phyloP scores from a whole-genome alignment of 1,140 invertebrate genomes.

The Drosophila lacteicornis region DNA sequence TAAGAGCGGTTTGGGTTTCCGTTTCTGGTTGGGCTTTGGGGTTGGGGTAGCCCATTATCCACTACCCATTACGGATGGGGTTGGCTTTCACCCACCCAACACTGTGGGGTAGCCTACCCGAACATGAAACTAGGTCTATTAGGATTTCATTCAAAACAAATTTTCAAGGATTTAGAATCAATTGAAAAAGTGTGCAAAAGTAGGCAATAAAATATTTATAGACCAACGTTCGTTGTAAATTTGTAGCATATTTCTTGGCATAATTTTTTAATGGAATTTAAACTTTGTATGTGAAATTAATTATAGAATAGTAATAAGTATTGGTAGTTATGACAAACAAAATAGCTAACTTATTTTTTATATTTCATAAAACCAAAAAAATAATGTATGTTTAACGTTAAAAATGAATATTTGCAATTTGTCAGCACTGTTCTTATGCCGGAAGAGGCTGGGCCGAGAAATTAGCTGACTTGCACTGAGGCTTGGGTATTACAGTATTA shows the following conservation, averaged over 20 bases:
- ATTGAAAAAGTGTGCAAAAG: background rate
- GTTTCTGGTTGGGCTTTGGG: constrained; percentile 4
- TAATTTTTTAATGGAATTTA: no score
- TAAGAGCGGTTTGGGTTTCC: constrained; percentile 8
- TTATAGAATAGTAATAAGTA: no score
- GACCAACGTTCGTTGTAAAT: background rate
- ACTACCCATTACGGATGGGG: constrained; percentile 19
- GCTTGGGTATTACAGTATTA: no score
- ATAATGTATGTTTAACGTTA: no score
- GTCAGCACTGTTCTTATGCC: no score
- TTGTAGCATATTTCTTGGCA: background rate
- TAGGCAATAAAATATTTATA: background rate
- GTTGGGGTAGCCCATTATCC: constrained; percentile 4
- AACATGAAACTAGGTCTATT: background rate
- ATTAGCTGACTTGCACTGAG: no score
- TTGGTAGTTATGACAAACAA: no score
- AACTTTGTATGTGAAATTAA: background rate
- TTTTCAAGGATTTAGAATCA: background rate
- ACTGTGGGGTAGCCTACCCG: no score
- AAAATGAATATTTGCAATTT: no score
- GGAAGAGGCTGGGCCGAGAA: no score
- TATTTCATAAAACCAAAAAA: no score
- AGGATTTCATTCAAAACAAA: background rate
- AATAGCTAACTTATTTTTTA: no score
- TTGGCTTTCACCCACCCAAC: constrained; percentile 1